Conservation (phyloP, 1,140 invertebrate genomes). For the Vanessa tameamea region DNA sequence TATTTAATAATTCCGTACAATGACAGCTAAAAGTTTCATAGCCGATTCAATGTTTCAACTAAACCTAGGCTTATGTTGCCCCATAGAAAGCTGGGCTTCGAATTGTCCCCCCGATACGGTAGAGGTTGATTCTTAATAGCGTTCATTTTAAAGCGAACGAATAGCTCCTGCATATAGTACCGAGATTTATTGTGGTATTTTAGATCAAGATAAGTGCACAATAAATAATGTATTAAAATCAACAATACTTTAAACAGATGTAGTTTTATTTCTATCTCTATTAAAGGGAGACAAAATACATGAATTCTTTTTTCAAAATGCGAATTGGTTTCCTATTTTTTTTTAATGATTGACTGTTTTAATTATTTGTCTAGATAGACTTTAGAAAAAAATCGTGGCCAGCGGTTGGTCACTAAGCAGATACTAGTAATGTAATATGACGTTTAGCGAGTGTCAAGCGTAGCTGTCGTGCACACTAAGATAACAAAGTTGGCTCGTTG, state of each 20-base stretch:
- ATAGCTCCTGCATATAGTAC: background rate
- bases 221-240: background rate
- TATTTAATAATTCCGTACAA: background rate
- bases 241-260: background rate
- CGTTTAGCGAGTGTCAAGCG: no score
- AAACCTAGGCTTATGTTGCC: background rate
- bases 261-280: no score
- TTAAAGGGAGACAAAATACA: no score
- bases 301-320: no score
- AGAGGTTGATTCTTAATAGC: background rate
- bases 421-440: no score
- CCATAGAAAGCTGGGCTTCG: slow-evolving; percentile 4
- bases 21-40: slow-evolving; percentile 11
- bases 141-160: slow-evolving; percentile 4
- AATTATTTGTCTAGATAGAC: no score
- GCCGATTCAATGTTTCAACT: slow-evolving; percentile 9
- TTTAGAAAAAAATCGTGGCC: no score
- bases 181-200: slow-evolving; percentile 3
- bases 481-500: no score
- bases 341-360: no score
- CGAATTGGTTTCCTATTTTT: no score
- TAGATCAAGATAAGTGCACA: background rate
- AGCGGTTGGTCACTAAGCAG: no score
- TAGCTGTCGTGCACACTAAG: no score
- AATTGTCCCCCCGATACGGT: slow-evolving; percentile 9